Evolutionary conservation across 1,140 invertebrate genomes (phyloP).

Genomic region (Zaprionus nigranus): DNA sequence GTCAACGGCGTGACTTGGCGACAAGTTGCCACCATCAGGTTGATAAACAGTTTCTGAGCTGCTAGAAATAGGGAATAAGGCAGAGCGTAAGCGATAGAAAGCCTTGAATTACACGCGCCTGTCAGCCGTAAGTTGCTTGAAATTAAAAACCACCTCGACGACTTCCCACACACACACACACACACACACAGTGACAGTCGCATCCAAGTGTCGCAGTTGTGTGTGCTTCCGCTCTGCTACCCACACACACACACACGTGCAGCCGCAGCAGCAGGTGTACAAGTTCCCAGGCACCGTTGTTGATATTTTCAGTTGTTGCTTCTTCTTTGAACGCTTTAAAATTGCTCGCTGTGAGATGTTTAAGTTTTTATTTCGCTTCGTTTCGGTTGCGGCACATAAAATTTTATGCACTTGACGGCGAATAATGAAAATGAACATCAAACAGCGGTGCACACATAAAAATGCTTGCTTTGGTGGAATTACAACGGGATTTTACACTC

Average conservation of each 20-base stretch:
- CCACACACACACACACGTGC: background rate
- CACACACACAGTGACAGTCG: background rate
- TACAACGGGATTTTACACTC: slow-evolving; percentile 46
- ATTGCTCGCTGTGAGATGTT: slow-evolving; percentile 18
- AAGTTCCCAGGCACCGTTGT: slow-evolving; percentile 41
- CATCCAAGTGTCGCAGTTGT: slow-evolving; percentile 15
- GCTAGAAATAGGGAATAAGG: background rate
- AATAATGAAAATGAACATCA: slow-evolving; percentile 52
- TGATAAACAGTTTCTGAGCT: slow-evolving; percentile 49
- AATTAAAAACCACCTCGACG: slow-evolving; percentile 62
- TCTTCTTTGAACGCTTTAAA: slow-evolving; percentile 41
- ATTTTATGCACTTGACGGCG: slow-evolving; percentile 42
- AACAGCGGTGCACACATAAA: slow-evolving; percentile 34
- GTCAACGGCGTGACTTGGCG: slow-evolving; percentile 32
- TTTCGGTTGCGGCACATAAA: slow-evolving; percentile 26
- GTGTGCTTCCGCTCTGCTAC: background rate
- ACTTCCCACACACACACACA: slow-evolving; percentile 23
- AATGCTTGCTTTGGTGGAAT: slow-evolving; percentile 26
- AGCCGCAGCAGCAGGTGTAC: slow-evolving; percentile 38
- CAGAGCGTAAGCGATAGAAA: background rate
- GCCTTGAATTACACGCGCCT: slow-evolving; percentile 53
- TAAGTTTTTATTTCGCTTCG: slow-evolving; percentile 25
- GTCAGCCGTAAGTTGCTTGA: slow-evolving; percentile 55
- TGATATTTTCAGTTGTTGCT: slow-evolving; percentile 18
- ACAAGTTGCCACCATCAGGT: slow-evolving; percentile 46